phyloP scores from a whole-genome alignment of 2,888 invertebrate species.

The Lepidochitona cinerea region DNA sequence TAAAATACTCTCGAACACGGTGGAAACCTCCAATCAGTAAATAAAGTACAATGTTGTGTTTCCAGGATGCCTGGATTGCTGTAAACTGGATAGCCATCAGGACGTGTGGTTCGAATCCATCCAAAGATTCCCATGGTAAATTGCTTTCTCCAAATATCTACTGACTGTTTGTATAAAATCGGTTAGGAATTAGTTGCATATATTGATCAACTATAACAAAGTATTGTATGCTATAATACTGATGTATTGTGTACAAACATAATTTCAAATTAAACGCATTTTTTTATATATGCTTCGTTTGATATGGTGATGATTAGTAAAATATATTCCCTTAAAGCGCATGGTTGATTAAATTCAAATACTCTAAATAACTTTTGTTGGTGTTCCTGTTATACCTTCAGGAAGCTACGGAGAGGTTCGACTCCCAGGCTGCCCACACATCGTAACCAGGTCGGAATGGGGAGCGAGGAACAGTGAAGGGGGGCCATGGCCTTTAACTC shows the following conservation, averaged over 20 bases:
- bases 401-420: neutral
- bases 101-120: neutral
- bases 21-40: too few relatives aligned
- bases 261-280: too few relatives aligned
- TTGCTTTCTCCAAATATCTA: neutral
- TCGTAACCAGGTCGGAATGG: conserved; percentile 41
- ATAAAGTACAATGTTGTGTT: neutral
- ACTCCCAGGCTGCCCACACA: conserved; percentile 25
- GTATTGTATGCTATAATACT: too few relatives aligned
- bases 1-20: too few relatives aligned
- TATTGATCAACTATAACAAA: too few relatives aligned
- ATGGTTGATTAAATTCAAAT: too few relatives aligned
- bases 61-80: conserved; percentile 19
- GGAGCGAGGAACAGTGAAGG: conserved; percentile 31
- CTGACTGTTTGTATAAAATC: neutral
- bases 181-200: too few relatives aligned
- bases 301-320: too few relatives aligned
- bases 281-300: too few relatives aligned
- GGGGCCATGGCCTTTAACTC: conserved; percentile 26
- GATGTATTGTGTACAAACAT: too few relatives aligned
- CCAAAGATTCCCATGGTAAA: neutral
- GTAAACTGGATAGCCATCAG: conserved; percentile 7
- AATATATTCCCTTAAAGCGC: too few relatives aligned
- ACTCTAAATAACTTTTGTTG: too few relatives aligned
- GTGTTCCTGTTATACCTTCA: neutral